Conservation (phyloP, 2,797 vertebrate species). For the Decapterus maruadsi region DNA sequence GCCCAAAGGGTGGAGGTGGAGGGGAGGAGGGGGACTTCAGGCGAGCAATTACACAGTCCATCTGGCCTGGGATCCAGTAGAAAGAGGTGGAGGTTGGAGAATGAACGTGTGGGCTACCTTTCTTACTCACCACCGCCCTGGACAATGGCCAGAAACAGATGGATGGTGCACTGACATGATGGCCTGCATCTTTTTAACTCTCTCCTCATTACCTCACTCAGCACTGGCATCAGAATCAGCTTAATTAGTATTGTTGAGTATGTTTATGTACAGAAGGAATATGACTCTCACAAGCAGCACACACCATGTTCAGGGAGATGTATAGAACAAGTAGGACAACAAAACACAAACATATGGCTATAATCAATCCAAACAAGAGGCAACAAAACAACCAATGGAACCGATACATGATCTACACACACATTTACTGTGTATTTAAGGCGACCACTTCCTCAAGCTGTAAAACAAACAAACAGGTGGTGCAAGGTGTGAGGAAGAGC, state of each 20-base stretch:
- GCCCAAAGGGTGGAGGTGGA: background rate
- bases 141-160: slow-evolving; percentile 5
- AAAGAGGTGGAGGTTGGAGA: background rate
- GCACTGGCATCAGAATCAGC: background rate
- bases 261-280: too few relatives aligned
- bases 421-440: too few relatives aligned
- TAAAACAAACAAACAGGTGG: too few relatives aligned
- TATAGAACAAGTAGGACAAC: too few relatives aligned
- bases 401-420: too few relatives aligned
- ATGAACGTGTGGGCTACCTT: background rate
- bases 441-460: too few relatives aligned
- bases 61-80: background rate
- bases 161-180: background rate
- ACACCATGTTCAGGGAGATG: too few relatives aligned
- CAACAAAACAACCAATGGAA: too few relatives aligned
- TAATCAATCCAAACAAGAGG: too few relatives aligned
- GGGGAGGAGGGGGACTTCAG: background rate
- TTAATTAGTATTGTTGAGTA: background rate
- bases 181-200: background rate
- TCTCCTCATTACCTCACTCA: background rate
- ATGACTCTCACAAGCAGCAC: too few relatives aligned
- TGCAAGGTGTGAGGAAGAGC: too few relatives aligned
- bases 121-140: background rate
- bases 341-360: too few relatives aligned
- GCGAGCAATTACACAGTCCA: background rate